phyloP scores from a whole-genome alignment of 2,797 vertebrate genomes.

The Margarornis squamiger region DNA sequence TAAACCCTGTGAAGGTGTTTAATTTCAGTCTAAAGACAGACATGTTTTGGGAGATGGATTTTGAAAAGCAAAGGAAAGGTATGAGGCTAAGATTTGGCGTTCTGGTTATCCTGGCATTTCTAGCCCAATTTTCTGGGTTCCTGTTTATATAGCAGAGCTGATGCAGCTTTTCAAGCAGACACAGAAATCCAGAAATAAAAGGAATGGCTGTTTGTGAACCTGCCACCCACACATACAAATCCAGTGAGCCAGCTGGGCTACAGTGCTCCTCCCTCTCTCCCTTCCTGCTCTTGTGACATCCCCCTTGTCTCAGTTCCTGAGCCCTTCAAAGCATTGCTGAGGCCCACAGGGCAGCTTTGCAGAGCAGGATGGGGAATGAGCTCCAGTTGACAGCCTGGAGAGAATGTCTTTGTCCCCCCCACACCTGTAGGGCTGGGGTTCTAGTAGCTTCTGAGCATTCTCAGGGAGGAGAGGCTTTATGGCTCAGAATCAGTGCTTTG shows the following conservation, averaged over 20 bases:
- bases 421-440: no score
- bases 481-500: not conserved
- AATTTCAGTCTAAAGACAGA: not conserved
- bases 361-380: not conserved
- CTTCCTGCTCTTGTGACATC: not conserved
- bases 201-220: slow-evolving; percentile 7
- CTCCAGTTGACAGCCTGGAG: not conserved
- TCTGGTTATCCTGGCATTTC: not conserved
- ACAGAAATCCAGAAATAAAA: slow-evolving; percentile 21
- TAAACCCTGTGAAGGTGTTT: not conserved
- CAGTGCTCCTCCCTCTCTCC: not conserved
- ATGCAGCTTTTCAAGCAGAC: not conserved
- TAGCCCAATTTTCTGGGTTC: not conserved
- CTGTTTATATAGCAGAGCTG: not conserved
- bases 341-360: not conserved
- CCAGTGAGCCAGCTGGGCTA: not conserved
- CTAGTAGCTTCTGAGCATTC: not conserved
- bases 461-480: not conserved
- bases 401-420: not conserved
- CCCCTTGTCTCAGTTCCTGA: not conserved
- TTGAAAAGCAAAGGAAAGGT: not conserved
- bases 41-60: not conserved
- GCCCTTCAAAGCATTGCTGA: not conserved
- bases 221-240: not conserved
- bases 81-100: not conserved